These are phyloP conservation scores for Halocynthia roretzi DNA, from an alignment of 23 tunicate species.

Conservation along the genomic window DNA sequence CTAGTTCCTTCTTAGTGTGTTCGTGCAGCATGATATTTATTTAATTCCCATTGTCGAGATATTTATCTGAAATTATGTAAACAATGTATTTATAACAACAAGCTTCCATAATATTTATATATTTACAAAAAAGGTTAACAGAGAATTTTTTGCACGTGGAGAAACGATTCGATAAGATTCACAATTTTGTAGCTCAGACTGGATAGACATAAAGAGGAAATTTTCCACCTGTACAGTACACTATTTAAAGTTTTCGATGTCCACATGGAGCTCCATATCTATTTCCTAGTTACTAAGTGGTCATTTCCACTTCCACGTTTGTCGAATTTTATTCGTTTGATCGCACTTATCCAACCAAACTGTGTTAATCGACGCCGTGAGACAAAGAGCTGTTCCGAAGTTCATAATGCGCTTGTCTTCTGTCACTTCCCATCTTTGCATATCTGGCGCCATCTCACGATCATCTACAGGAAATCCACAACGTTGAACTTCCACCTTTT, in stretches of 20 bases:
- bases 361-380: conserved; percentile 65
- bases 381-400: conserved; percentile 40
- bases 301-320: conserved; percentile 84
- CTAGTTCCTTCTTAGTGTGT: too few relatives aligned
- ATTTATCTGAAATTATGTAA: too few relatives aligned
- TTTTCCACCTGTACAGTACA: too few relatives aligned
- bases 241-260: too few relatives aligned
- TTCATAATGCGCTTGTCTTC: conserved; percentile 30
- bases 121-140: too few relatives aligned
- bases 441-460: conserved; percentile 36
- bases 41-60: too few relatives aligned
- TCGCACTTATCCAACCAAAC: conserved; percentile 72
- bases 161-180: background rate
- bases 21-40: too few relatives aligned
- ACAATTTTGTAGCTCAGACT: too few relatives aligned
- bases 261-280: too few relatives aligned
- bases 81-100: too few relatives aligned
- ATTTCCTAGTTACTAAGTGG: background rate
- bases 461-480: conserved; percentile 71
- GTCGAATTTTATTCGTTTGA: conserved; percentile 34
- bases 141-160: background rate
- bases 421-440: conserved; percentile 64
- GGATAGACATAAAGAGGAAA: too few relatives aligned
- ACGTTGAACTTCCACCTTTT: conserved; percentile 70
- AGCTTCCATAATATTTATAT: too few relatives aligned